These are phyloP conservation scores for Colletes latitarsis DNA, from an alignment of 1,140 invertebrate species.

Conservation along the genomic window DNA sequence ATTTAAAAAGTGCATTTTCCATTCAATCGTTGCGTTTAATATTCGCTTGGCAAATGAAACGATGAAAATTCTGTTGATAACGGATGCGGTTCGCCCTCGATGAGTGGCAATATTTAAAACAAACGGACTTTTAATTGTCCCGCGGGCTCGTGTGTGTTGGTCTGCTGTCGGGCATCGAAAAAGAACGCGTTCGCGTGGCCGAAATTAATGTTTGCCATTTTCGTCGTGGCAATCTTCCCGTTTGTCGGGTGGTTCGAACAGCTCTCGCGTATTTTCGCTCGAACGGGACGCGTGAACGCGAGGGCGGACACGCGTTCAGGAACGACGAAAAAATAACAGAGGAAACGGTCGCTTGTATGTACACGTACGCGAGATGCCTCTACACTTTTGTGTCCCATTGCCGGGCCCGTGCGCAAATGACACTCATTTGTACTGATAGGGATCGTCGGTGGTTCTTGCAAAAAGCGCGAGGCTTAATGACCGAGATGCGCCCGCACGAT, in stretches of 20 bases:
- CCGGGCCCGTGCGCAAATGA: conserved; percentile 67
- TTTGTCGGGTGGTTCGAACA: not conserved
- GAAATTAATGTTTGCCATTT: conserved; percentile 48
- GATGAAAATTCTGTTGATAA: conserved; percentile 11
- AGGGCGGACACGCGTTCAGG: not conserved
- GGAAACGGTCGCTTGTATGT: conserved; percentile 29
- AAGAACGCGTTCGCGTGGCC: conserved; percentile 18
- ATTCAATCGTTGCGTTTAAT: too few relatives aligned
- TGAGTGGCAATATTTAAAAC: conserved; percentile 35
- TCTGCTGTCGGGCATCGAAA: conserved; percentile 14
- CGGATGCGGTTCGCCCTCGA: conserved; percentile 9
- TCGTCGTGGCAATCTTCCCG: conserved; percentile 18
- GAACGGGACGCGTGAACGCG: not conserved
- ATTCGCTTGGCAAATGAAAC: too few relatives aligned
- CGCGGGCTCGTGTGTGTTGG: too few relatives aligned
- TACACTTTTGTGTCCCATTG: conserved; percentile 50
- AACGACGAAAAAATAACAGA: not conserved
- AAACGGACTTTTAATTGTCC: conserved; percentile 29
- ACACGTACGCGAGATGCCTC: conserved; percentile 26
- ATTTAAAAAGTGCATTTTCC: too few relatives aligned
- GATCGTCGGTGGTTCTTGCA: conserved; percentile 69
- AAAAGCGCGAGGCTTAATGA: conserved; percentile 75
- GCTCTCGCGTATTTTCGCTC: not conserved
- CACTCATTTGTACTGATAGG: conserved; percentile 77
- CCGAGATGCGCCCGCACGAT: conserved; percentile 76